A percentile compares a stretch with the other conserved stretches of the same genome.
Conservation (phyloP, 2,113 vertebrate genomes). For the Corynorhinus townsendii region DNA sequence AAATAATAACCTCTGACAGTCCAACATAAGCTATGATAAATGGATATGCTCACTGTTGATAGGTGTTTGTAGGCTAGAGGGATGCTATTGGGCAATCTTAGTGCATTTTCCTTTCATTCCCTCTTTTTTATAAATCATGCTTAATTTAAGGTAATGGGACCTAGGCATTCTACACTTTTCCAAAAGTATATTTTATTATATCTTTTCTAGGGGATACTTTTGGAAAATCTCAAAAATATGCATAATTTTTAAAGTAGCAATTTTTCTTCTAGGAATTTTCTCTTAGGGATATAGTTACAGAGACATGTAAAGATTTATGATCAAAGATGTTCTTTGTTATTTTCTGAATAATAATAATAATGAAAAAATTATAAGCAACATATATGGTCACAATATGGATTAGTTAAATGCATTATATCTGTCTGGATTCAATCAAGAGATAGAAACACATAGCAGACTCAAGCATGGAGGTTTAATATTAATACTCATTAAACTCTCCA, state of each 20-base stretch:
- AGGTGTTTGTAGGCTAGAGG: background rate
- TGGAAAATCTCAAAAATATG: conserved; percentile 5
- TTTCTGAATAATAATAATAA: background rate
- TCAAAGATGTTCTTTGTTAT: background rate
- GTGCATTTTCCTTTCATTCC: background rate
- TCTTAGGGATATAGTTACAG: background rate
- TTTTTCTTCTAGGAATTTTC: conserved; percentile 2
- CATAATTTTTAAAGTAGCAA: background rate
- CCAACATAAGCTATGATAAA: background rate
- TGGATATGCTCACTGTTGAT: background rate
- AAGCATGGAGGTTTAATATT: background rate
- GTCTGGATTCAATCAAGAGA: background rate
- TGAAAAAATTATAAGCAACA: background rate
- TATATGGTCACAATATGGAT: background rate
- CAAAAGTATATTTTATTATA: conserved; percentile 16
- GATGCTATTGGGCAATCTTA: background rate
- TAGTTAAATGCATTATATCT: background rate
- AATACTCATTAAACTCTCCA: background rate
- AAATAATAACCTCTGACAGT: background rate
- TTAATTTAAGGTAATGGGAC: background rate
- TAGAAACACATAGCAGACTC: background rate
- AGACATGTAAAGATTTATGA: background rate
- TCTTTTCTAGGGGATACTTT: background rate
- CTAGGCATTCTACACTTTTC: background rate
- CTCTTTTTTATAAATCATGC: background rate